Conservation (phyloP, 2,113 vertebrate species). For the Hemibagrus wyckioides region DNA sequence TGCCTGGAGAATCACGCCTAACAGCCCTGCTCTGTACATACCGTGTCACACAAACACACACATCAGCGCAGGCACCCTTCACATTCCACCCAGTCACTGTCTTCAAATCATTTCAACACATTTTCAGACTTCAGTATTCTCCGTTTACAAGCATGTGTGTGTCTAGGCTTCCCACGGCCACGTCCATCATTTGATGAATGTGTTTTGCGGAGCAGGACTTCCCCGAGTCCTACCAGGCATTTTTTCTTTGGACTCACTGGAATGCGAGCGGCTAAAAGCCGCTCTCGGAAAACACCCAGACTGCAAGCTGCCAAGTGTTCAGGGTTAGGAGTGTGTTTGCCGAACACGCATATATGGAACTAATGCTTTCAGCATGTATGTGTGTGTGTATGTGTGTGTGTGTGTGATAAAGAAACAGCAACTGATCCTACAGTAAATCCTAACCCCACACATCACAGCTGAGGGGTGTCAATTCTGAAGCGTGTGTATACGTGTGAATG, state of each 20-base stretch:
- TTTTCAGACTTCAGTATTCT: constrained; percentile 54
- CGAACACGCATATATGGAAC: constrained; percentile 38
- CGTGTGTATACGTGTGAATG: neutral
- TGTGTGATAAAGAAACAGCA: neutral
- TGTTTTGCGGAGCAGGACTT: constrained; percentile 59
- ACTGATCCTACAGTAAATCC: constrained; percentile 33
- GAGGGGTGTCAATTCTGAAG: constrained; percentile 50
- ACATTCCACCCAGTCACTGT: constrained; percentile 67
- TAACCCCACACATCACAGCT: constrained; percentile 56
- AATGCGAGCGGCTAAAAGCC: constrained; percentile 49
- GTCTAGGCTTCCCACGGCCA: constrained; percentile 13
- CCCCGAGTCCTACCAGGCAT: constrained; percentile 35
- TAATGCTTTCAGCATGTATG: neutral
- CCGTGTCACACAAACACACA: constrained; percentile 11
- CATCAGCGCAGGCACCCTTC: constrained; percentile 48
- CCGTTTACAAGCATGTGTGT: constrained; percentile 52
- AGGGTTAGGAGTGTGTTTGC: constrained; percentile 52
- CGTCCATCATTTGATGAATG: constrained; percentile 56
- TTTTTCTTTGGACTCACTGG: constrained; percentile 43
- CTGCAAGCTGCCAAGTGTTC: constrained; percentile 38
- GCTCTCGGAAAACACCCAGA: constrained; percentile 49
- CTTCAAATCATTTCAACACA: constrained; percentile 48
- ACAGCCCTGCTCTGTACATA: constrained; percentile 17
- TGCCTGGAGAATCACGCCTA: constrained; percentile 19
- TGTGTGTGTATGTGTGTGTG: neutral